Percentiles rank a stretch among this genome's conserved stretches.
Evolutionary conservation across 2,888 invertebrate genomes (phyloP).

Genomic region (Periphyllus acericola): DNA sequence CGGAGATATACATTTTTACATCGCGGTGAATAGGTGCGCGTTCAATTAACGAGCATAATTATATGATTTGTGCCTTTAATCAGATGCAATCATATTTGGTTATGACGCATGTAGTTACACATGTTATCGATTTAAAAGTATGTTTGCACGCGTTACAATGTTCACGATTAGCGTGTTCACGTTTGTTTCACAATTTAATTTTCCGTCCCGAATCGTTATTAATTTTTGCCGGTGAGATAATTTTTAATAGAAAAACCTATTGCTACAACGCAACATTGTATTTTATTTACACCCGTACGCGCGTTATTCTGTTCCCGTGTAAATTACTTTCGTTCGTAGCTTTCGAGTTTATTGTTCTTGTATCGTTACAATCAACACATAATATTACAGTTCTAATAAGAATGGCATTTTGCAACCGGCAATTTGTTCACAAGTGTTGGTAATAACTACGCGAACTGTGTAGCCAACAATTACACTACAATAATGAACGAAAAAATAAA

Average conservation of each 20-base stretch:
- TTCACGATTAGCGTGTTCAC: too few relatives aligned
- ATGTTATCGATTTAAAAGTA: too few relatives aligned
- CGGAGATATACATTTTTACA: too few relatives aligned
- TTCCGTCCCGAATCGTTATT: not conserved
- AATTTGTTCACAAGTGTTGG: conserved; percentile 24
- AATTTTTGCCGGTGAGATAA: not conserved
- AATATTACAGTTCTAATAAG: conserved; percentile 20
- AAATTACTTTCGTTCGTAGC: not conserved
- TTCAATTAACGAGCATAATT: too few relatives aligned
- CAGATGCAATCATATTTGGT: too few relatives aligned
- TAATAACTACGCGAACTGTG: not conserved
- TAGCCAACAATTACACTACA: conserved; percentile 7
- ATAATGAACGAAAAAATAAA: not conserved
- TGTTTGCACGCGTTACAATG: too few relatives aligned
- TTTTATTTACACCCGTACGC: not conserved
- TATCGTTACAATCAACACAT: not conserved
- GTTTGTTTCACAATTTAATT: not conserved
- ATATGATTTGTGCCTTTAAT: too few relatives aligned
- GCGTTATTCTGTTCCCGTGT: not conserved
- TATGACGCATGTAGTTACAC: too few relatives aligned
- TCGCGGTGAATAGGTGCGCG: too few relatives aligned
- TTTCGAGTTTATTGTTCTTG: not conserved
- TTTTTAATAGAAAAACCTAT: not conserved
- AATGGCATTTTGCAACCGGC: not conserved
- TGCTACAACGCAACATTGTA: not conserved